Conservation (phyloP, 2,888 invertebrate species). For the Drosophila algonquin region DNA sequence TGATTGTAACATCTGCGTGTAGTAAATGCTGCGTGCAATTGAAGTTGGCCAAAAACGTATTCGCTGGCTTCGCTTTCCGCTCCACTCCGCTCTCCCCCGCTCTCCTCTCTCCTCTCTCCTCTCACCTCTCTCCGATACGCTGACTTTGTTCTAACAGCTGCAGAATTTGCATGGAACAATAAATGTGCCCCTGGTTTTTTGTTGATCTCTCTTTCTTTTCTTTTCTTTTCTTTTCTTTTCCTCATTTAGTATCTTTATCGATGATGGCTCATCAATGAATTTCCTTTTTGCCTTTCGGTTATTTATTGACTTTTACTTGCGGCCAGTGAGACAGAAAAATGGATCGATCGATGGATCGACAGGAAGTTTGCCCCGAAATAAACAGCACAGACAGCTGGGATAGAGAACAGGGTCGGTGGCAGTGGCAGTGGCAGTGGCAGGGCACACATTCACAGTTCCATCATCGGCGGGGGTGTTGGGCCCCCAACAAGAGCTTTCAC, state of each 20-base stretch:
- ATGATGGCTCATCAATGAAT: conserved; percentile 70
- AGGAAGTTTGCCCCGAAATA: conserved; percentile 30
- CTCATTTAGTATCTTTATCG: conserved; percentile 55
- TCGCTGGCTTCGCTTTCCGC: neutral
- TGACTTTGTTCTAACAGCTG: conserved; percentile 46
- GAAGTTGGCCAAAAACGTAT: conserved; percentile 20
- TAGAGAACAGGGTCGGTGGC: neutral
- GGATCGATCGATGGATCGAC: conserved; percentile 21
- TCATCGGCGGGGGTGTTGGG: neutral
- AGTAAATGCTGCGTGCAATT: conserved; percentile 37
- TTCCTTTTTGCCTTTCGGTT: conserved; percentile 55
- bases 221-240: neutral
- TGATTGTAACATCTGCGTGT: conserved; percentile 74
- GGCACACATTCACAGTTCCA: neutral
- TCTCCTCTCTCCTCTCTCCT: neutral
- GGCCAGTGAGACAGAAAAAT: conserved; percentile 27
- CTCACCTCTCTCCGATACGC: neutral
- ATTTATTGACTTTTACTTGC: conserved; percentile 76
- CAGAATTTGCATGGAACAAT: conserved; percentile 41
- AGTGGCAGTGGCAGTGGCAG: neutral
- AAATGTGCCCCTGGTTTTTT: neutral
- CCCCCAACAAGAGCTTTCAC: neutral
- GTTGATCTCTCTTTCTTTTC: conserved; percentile 10
- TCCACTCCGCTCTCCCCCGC: too few relatives aligned
- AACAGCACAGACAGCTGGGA: conserved; percentile 23